Percentiles rank a stretch among this genome's conserved stretches.
phyloP scores from a whole-genome alignment of 1,140 invertebrate genomes.

The Coptotermes formosanus region DNA sequence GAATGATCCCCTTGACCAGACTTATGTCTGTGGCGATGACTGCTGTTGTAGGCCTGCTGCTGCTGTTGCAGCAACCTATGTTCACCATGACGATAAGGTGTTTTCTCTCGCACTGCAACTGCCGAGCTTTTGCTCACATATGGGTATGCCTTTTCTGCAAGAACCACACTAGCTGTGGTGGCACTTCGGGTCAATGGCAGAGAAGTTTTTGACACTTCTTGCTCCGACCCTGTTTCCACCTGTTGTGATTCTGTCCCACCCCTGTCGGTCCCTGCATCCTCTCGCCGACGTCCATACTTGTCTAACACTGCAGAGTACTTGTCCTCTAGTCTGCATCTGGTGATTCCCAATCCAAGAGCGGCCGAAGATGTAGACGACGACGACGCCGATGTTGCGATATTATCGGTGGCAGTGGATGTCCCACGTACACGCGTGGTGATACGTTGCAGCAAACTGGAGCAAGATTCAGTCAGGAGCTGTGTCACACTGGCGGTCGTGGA shows the following conservation, averaged over 20 bases:
- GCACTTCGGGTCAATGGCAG: constrained; percentile 56
- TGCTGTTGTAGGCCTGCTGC: constrained; percentile 31
- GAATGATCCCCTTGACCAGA: constrained; percentile 26
- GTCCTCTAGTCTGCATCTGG: constrained; percentile 67
- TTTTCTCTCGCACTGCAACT: constrained; percentile 56
- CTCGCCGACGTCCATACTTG: constrained; percentile 27
- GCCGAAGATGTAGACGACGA: neutral
- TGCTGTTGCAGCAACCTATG: constrained; percentile 38
- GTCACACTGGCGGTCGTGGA: constrained; percentile 79
- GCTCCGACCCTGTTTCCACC: too few species aligned
- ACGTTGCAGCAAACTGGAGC: constrained; percentile 75
- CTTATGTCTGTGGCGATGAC: constrained; percentile 29
- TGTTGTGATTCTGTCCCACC: neutral
- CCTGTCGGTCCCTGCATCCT: neutral
- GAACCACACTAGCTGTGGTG: constrained; percentile 57
- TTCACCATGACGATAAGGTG: constrained; percentile 52
- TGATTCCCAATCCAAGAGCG: constrained; percentile 47
- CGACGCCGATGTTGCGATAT: neutral
- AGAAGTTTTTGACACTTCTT: neutral
- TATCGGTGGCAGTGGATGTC: constrained; percentile 52
- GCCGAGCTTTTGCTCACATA: constrained; percentile 47
- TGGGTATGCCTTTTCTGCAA: constrained; percentile 67
- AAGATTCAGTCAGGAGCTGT: constrained; percentile 79
- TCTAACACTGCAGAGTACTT: constrained; percentile 70
- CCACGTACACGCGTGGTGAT: constrained; percentile 68